phyloP scores from a whole-genome alignment of 2,113 vertebrate species.

The Crotalus tigris region DNA sequence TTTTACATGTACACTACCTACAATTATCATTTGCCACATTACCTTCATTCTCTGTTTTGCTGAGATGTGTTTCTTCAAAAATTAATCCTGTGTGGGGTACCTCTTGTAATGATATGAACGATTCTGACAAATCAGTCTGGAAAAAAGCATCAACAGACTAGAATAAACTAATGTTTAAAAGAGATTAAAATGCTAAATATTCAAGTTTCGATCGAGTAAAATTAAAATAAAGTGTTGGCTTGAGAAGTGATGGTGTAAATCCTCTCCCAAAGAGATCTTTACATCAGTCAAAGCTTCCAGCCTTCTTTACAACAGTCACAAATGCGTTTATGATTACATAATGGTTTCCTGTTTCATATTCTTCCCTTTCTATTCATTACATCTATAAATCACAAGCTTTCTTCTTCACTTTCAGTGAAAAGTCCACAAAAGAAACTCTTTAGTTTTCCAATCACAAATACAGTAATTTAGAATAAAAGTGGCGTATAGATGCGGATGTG shows the following conservation, averaged over 20 bases:
- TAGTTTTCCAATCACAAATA: neutral
- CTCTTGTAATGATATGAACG: neutral
- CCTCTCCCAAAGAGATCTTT: neutral
- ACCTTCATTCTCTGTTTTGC: neutral
- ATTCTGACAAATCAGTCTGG: constrained; percentile 1
- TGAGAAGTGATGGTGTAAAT: neutral
- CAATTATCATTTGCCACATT: neutral
- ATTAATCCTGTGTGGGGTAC: fast-evolving
- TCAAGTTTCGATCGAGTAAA: neutral
- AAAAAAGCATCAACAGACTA: neutral
- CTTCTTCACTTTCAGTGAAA: neutral
- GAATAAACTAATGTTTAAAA: neutral
- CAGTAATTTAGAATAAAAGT: neutral
- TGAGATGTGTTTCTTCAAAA: neutral
- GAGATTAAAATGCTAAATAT: neutral
- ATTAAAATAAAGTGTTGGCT: neutral
- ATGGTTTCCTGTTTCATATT: neutral
- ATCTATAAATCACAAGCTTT: neutral
- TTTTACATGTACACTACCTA: neutral
- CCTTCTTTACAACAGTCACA: neutral
- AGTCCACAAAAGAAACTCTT: neutral
- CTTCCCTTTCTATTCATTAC: neutral
- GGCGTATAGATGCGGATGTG: neutral
- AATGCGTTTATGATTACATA: neutral
- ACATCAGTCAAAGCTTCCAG: neutral